Conservation (phyloP, 2,113 vertebrate genomes). For the Canis aureus region DNA sequence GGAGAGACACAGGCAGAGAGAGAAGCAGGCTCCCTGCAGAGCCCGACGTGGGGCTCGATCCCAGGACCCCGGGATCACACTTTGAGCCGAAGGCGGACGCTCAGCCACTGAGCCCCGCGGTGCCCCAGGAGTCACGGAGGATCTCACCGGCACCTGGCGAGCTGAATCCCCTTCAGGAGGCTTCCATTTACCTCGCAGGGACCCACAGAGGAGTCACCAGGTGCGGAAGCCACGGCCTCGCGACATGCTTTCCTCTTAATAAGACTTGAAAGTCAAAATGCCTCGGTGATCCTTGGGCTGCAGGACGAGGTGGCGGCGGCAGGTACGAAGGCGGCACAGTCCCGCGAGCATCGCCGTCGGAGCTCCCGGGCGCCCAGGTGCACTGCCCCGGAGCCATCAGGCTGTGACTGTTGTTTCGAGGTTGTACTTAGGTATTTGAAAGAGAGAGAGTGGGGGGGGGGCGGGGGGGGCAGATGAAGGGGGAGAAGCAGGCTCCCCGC, state of each 20-base stretch:
- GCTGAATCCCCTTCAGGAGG: not conserved
- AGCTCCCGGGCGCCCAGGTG: not conserved
- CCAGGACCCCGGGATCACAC: too few relatives aligned
- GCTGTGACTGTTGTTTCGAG: too few relatives aligned
- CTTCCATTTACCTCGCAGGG: accelerated
- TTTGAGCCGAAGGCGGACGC: too few relatives aligned
- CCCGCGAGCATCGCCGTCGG: accelerated
- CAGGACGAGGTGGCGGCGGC: accelerated
- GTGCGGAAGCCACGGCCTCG: not conserved
- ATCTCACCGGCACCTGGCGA: accelerated
- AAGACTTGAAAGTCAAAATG: not conserved
- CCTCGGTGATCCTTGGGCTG: not conserved
- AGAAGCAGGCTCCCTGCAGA: too few relatives aligned
- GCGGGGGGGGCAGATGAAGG: too few relatives aligned
- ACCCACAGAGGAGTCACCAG: not conserved
- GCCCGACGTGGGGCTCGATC: too few relatives aligned
- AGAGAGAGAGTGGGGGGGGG: too few relatives aligned
- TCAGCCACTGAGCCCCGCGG: too few relatives aligned
- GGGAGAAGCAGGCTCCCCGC: too few relatives aligned
- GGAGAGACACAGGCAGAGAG: too few relatives aligned
- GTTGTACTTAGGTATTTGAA: too few relatives aligned
- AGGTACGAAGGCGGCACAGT: accelerated
- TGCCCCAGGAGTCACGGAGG: not conserved
- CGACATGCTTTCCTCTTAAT: not conserved
- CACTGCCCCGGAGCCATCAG: not conserved